Evolutionary conservation across 2,888 invertebrate species (phyloP).

Genomic region (Julus scanicus): DNA sequence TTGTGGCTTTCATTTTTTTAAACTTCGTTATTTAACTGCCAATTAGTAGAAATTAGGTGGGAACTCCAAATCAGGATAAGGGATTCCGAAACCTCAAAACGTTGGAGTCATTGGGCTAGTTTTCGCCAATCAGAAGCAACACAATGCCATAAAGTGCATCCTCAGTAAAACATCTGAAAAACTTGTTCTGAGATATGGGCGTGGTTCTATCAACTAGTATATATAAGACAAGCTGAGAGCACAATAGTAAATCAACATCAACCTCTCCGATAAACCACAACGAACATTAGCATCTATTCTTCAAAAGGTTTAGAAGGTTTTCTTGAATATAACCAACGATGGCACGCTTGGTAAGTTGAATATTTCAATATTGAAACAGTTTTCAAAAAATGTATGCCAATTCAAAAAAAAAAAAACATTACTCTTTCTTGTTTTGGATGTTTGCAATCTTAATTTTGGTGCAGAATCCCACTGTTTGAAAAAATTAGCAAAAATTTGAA

Average conservation of each 20-base stretch:
- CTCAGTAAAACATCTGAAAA: background rate
- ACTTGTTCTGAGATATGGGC: background rate
- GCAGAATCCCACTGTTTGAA: too few relatives aligned
- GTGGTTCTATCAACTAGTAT: background rate
- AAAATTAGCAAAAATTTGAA: too few relatives aligned
- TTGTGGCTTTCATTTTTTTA: background rate
- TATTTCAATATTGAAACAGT: background rate
- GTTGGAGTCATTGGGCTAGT: conserved; percentile 17
- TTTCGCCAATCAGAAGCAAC: conserved; percentile 20
- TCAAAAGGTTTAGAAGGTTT: background rate
- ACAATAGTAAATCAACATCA: background rate
- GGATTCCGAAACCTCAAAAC: background rate
- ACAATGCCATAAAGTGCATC: conserved; percentile 27
- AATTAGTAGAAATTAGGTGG: conserved; percentile 21
- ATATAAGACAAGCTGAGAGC: background rate
- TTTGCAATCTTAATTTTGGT: too few relatives aligned
- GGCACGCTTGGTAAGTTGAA: conserved; percentile 15
- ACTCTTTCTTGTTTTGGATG: too few relatives aligned
- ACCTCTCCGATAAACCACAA: background rate
- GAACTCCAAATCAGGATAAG: background rate
- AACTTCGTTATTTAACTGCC: background rate
- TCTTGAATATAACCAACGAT: background rate
- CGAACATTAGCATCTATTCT: background rate
- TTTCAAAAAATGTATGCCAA: background rate
- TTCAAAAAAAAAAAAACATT: too few relatives aligned